These are phyloP conservation scores for Macrosteles quadrilineatus DNA, from an alignment of 1,140 invertebrate species.

Conservation along the genomic window DNA sequence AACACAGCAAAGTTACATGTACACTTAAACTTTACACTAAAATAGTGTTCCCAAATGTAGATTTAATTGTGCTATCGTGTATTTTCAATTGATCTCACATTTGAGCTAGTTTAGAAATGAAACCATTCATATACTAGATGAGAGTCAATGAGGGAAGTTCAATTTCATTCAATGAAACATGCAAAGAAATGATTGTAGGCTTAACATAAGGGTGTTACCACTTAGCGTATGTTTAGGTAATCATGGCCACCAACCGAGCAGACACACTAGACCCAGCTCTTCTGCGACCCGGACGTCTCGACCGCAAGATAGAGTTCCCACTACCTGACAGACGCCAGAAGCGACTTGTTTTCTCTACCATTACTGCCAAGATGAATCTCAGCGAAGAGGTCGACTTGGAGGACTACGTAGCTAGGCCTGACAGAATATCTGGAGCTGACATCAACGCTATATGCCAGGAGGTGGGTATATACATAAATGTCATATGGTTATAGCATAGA, in stretches of 20 bases:
- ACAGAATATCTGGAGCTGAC: conserved; percentile 98
- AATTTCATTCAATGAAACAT: too few relatives aligned
- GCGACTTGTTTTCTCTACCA: conserved; percentile 96
- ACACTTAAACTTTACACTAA: too few relatives aligned
- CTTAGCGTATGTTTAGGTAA: too few relatives aligned
- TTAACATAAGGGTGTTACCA: too few relatives aligned
- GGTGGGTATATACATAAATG: conserved; percentile 84
- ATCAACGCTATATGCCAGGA: conserved; percentile 99
- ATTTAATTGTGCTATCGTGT: too few relatives aligned
- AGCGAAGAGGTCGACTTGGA: conserved; percentile 99
- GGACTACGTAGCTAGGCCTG: conserved; percentile 97
- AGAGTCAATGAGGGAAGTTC: too few relatives aligned
- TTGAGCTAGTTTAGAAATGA: too few relatives aligned
- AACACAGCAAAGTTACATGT: too few relatives aligned
- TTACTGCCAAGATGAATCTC: conserved; percentile 99
- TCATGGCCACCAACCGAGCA: conserved; percentile 99
- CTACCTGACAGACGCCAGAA: conserved; percentile 97
- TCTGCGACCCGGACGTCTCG: conserved; percentile 93
- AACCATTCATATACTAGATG: too few relatives aligned
- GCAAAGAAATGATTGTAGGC: too few relatives aligned
- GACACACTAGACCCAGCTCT: conserved; percentile 98
- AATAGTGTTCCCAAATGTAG: too few relatives aligned
- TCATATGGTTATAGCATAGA: background rate
- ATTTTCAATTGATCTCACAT: too few relatives aligned
- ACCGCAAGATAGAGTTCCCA: conserved; percentile 99